Base-by-base conservation (phyloP, 1,140 invertebrate genomes). In the Aricia agestis region DNA sequence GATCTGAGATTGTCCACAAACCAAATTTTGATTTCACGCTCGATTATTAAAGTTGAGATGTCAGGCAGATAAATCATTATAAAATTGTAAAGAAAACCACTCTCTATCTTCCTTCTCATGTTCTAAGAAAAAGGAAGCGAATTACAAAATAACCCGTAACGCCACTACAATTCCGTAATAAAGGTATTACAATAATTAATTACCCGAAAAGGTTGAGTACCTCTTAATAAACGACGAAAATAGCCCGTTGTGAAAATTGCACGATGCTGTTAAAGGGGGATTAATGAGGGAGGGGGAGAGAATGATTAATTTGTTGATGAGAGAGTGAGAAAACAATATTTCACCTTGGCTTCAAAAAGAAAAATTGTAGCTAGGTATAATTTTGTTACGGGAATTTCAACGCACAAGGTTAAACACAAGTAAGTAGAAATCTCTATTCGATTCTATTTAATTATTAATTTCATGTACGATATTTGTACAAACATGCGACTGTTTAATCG, bases 131-230 rank as follows among this genome's bases (percentile, higher is more conserved):
- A 52, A 52, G 13, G 10, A 6, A 52, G 11, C 13, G 11, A 52
- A 4, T 52, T 13, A 52, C 13, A 52, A 36, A 11, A 4, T 52
- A 52, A 13, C 9, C 45, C 45, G 45, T 52, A 13, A 52, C 45
- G 13, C 11, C 45, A 52, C 45, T 52, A 52, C 45, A 52, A 52
- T 15, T 36, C 45, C 45, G 13, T 52, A 52, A 52, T 52, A 52
- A 52, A 52, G 45, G 45, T 52, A 52, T 52, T 52, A 52, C 45
- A 52, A 52, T 52, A 52, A 52, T 52, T 52, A 52, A 52, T 52
- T 52, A 52, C 13, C 45, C 45, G 13, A 15, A 52, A 52, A 52
- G 45, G 45, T 52, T 52, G 45, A 52, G 45, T 52, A 15, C 45
- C 45, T 13, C 45, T 52, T 45, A 45, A 45, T 45, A 52, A 52